phyloP scores from a whole-genome alignment of 2,113 vertebrate species.

The Cyprinodon variegatus region DNA sequence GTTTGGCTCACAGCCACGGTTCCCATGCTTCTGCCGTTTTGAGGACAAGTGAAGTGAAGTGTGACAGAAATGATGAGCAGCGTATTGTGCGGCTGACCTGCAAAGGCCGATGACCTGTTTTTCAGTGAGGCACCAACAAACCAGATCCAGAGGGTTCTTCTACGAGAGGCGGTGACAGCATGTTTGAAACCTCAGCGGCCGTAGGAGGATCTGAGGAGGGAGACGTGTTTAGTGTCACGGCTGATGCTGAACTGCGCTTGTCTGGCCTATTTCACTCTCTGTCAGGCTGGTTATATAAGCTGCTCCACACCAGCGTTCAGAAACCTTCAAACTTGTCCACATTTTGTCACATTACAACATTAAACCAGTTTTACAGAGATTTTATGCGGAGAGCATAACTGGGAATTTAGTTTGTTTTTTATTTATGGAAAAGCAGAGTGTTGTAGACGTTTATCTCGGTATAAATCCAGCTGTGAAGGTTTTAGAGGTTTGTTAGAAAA shows the following conservation, averaged over 20 bases:
- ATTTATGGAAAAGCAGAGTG: background rate
- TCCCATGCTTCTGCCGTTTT: slow-evolving; percentile 32
- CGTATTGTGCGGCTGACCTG: slow-evolving; percentile 54
- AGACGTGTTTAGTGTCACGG: slow-evolving; percentile 44
- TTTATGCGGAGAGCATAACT: background rate
- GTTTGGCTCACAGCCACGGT: slow-evolving; percentile 6
- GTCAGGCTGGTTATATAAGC: slow-evolving; percentile 19
- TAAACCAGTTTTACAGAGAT: background rate
- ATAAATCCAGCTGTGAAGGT: too few species aligned
- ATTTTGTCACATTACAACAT: slow-evolving; percentile 4
- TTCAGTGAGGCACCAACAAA: background rate
- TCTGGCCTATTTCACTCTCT: slow-evolving; percentile 39
- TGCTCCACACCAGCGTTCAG: slow-evolving; percentile 38
- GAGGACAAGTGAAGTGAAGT: slow-evolving; percentile 60
- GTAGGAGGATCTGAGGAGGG: background rate
- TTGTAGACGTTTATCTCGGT: too few species aligned
- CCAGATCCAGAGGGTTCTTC: slow-evolving; percentile 5
- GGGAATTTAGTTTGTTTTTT: background rate
- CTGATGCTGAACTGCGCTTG: slow-evolving; percentile 32
- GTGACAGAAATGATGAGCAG: slow-evolving; percentile 44
- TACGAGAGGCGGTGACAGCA: slow-evolving; percentile 10
- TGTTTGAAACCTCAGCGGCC: slow-evolving; percentile 10
- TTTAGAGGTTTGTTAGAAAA: too few species aligned
- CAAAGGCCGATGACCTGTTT: slow-evolving; percentile 29
- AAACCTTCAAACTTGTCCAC: background rate